phyloP scores from a whole-genome alignment of 2,888 invertebrate species.

The Heliconius erato region DNA sequence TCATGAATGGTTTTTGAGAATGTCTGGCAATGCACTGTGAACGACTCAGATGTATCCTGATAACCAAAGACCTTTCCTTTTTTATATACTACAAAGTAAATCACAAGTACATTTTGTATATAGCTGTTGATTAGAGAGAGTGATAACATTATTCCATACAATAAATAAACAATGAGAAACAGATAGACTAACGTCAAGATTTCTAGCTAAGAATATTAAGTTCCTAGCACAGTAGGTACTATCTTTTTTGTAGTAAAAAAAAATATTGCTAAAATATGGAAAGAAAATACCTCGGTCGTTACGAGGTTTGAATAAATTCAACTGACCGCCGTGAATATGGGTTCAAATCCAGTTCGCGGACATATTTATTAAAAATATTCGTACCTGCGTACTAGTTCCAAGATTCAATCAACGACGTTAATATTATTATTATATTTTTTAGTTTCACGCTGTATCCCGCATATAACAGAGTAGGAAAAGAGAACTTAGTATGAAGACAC shows the following conservation, averaged over 20 bases:
- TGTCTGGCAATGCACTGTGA: constrained; percentile 14
- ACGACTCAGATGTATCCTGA: background rate
- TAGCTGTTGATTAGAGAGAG: background rate
- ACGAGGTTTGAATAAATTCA: background rate
- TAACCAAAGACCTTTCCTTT: background rate
- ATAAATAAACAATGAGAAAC: constrained; percentile 35
- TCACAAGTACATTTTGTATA: background rate
- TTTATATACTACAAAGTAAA: constrained; percentile 5
- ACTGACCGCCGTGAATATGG: background rate
- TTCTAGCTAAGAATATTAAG: background rate
- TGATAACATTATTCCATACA: constrained; percentile 4
- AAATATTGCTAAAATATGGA: background rate
- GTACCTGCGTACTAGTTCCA: background rate
- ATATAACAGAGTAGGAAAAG: too few relatives aligned
- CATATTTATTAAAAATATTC: background rate
- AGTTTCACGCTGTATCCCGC: too few relatives aligned
- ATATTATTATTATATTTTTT: too few relatives aligned
- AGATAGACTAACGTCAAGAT: constrained; percentile 15
- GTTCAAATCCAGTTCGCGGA: background rate
- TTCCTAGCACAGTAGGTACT: background rate
- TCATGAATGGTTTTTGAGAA: background rate
- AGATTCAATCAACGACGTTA: too few relatives aligned
- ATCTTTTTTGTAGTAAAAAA: background rate
- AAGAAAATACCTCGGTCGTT: background rate
- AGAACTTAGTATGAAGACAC: too few relatives aligned